Evolutionary conservation across 2,888 invertebrate species (phyloP).

Genomic region (Drosophila eohydei): DNA sequence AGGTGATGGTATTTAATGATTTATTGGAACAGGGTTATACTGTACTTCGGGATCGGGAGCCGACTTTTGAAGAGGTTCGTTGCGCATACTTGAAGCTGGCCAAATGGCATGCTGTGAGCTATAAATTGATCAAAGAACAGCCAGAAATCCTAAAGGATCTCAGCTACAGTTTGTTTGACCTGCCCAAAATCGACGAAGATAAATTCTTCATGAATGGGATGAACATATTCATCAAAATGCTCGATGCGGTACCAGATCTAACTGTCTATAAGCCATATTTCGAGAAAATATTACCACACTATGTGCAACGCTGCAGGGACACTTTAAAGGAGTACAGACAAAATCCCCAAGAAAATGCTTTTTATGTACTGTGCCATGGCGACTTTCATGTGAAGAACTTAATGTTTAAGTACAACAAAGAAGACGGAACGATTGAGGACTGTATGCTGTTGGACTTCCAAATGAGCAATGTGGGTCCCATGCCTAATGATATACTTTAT

Average conservation of each 20-base stretch:
- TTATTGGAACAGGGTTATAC: slow-evolving; percentile 52
- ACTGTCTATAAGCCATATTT: slow-evolving; percentile 47
- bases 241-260: slow-evolving; percentile 48
- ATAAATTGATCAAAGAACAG: slow-evolving; percentile 82
- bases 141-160: slow-evolving; percentile 44
- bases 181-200: slow-evolving; percentile 43
- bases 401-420: slow-evolving; percentile 65
- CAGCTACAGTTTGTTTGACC: slow-evolving; percentile 80
- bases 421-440: slow-evolving; percentile 46
- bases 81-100: slow-evolving; percentile 82
- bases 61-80: slow-evolving; percentile 81
- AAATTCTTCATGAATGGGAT: slow-evolving; percentile 47
- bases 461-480: slow-evolving; percentile 63
- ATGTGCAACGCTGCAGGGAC: slow-evolving; percentile 16
- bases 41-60: slow-evolving; percentile 56
- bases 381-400: slow-evolving; percentile 79
- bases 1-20: slow-evolving; percentile 71
- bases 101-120: slow-evolving; percentile 84
- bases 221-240: slow-evolving; percentile 53
- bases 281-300: slow-evolving; percentile 41
- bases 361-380: slow-evolving; percentile 76
- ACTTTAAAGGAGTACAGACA: slow-evolving; percentile 27
- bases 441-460: slow-evolving; percentile 78
- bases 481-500: slow-evolving; percentile 64
- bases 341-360: slow-evolving; percentile 44